Evolutionary conservation across 1,140 invertebrate genomes (phyloP), one percentile per base, ranked within the genome.

Genomic region (Cepaea nemoralis): DNA sequence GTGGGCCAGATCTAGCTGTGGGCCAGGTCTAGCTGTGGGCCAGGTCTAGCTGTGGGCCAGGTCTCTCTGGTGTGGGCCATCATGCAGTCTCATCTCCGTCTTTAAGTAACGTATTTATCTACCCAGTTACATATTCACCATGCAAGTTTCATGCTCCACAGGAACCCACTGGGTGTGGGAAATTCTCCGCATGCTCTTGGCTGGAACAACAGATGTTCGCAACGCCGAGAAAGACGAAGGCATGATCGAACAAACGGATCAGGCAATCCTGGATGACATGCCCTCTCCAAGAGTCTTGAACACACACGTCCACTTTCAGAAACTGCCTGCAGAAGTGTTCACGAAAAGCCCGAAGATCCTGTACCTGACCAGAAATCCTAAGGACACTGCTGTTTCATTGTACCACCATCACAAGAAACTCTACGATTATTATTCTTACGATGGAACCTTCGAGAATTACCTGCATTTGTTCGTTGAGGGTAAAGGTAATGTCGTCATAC

Each of bases 241-340:
- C 0, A 86, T 88, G 85, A 74, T 88, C 6, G 87, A 88, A 78
- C 40, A 77, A 19, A 77, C 76, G 50, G 40, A 71, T 14, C 66
- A 82, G 16, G 31, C 69, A 0, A 1, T 55, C 1, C 66, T 88
- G 31, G 80, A 85, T n/a, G 59, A n/a, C 6, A 67, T 83, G 10
- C 69, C 77, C 1, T 88, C 87, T 16, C 87, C 87, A 1, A 77
- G 87, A 73, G 77, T 86, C 22, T 82, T 88, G 2, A 85, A 88
- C 74, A 87, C 87, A 0, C 87, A 88, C 70, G 39, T 86, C 31
- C 35, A 76, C 16, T 86, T 85, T 80, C 24, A 79, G 48, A 80
- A 85, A 6, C 74, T 88, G 37, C 87, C 87, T 0, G 5, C 35
- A 12, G 76, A 84, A 48, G 77, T 84, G n/a, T n/a, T 70, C 33